Evolutionary conservation across 1,140 invertebrate species (phyloP).

Genomic region (Platorchestia sp.): DNA sequence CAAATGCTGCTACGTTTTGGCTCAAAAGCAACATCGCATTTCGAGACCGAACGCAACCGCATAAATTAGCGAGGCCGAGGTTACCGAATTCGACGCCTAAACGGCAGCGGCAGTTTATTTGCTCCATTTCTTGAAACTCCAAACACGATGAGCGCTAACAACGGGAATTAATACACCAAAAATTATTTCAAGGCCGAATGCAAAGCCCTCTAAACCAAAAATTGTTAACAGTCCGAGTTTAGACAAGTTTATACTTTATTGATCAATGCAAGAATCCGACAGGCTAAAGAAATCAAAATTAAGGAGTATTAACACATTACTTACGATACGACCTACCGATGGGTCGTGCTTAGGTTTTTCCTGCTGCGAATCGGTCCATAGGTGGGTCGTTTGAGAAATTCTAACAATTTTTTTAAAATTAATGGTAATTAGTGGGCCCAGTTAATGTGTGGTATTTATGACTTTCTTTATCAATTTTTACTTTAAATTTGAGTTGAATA

Average conservation of each 20-base stretch:
- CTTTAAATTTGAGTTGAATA: too few species aligned
- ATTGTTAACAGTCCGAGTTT: not conserved
- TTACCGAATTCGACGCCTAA: too few species aligned
- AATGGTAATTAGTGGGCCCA: too few species aligned
- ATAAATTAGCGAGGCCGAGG: not conserved
- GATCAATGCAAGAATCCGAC: not conserved
- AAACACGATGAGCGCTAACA: not conserved
- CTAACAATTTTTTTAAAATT: too few species aligned
- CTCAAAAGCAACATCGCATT: not conserved
- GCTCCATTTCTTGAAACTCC: not conserved
- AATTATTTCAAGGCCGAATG: not conserved
- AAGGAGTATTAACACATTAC: not conserved
- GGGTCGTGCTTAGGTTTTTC: too few species aligned
- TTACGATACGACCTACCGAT: too few species aligned
- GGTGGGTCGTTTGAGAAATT: too few species aligned
- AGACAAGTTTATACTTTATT: not conserved
- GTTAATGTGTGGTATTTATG: too few species aligned
- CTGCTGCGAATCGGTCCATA: too few species aligned
- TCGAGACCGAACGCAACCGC: not conserved
- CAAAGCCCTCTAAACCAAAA: not conserved
- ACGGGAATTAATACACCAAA: not conserved
- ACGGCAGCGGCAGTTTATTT: too few species aligned
- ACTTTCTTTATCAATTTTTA: too few species aligned
- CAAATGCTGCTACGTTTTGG: too few species aligned
- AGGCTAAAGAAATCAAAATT: not conserved